Conservation (phyloP, 2,888 invertebrate species). For the Apomyelois bistriatella region DNA sequence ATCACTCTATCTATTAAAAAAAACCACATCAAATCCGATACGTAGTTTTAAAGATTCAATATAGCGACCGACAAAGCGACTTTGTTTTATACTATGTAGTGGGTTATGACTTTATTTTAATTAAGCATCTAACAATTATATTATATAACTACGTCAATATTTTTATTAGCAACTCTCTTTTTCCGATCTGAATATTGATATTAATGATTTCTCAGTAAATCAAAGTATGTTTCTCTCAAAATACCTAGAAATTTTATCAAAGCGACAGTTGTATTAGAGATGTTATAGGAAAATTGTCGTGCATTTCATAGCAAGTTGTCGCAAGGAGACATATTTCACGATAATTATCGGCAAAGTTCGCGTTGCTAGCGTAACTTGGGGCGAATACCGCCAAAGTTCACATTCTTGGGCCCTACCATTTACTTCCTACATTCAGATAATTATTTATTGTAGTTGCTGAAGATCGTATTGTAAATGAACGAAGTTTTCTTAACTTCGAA, state of each 20-base stretch:
- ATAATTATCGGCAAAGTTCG: slow-evolving; percentile 35
- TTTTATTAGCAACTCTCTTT: no score
- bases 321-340: slow-evolving; percentile 34
- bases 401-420: slow-evolving; percentile 16
- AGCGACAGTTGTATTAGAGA: neutral
- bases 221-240: neutral
- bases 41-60: no score
- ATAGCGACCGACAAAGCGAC: no score
- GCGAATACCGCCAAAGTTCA: slow-evolving; percentile 25
- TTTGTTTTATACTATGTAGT: no score
- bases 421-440: neutral
- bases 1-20: no score
- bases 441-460: neutral
- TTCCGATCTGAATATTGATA: neutral
- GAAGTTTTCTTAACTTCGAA: neutral
- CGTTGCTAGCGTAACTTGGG: slow-evolving; percentile 28
- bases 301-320: slow-evolving; percentile 21
- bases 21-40: no score
- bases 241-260: neutral
- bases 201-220: no score
- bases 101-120: no score
- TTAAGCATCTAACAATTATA: no score
- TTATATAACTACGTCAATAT: no score
- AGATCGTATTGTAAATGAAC: neutral
- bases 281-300: neutral